Conservation (phyloP, 2,888 invertebrate species). For the Ischnus inquisitorius region DNA sequence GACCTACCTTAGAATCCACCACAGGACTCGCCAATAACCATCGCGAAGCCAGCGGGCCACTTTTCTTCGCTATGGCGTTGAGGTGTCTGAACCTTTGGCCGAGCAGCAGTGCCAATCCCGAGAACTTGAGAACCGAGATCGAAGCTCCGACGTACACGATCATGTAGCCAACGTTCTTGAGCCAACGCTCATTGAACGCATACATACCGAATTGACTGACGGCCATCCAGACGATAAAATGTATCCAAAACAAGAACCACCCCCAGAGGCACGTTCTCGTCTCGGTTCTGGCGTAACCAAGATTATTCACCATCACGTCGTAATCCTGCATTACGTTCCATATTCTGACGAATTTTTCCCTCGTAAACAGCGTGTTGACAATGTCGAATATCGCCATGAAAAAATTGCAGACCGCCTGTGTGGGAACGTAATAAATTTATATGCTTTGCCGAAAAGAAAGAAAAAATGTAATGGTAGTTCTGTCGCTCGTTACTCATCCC, state of each 20-base stretch:
- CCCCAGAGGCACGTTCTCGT: slow-evolving; percentile 65
- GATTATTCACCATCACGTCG: slow-evolving; percentile 74
- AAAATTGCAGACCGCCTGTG: slow-evolving; percentile 77
- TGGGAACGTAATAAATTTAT: too few relatives aligned
- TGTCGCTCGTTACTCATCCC: too few relatives aligned
- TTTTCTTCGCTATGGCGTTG: slow-evolving; percentile 75
- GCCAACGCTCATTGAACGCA: slow-evolving; percentile 77
- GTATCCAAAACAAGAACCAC: slow-evolving; percentile 71
- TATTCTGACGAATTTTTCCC: slow-evolving; percentile 73
- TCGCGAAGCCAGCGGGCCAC: slow-evolving; percentile 52
- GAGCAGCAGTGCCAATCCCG: slow-evolving; percentile 76
- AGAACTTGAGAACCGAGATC: slow-evolving; percentile 77
- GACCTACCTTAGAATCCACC: slow-evolving; percentile 47
- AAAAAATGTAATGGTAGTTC: too few relatives aligned
- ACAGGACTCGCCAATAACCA: slow-evolving; percentile 51
- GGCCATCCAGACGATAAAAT: slow-evolving; percentile 72
- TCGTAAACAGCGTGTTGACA: slow-evolving; percentile 58
- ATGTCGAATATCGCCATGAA: slow-evolving; percentile 73
- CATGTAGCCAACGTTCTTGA: slow-evolving; percentile 77
- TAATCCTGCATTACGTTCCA: slow-evolving; percentile 81
- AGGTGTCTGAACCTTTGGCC: slow-evolving; percentile 80
- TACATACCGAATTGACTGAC: slow-evolving; percentile 78
- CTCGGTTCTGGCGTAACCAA: slow-evolving; percentile 76
- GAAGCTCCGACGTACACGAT: slow-evolving; percentile 76
- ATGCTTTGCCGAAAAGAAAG: too few relatives aligned